Conservation (phyloP, 1,140 invertebrate species). For the Diachasma alloeum region DNA sequence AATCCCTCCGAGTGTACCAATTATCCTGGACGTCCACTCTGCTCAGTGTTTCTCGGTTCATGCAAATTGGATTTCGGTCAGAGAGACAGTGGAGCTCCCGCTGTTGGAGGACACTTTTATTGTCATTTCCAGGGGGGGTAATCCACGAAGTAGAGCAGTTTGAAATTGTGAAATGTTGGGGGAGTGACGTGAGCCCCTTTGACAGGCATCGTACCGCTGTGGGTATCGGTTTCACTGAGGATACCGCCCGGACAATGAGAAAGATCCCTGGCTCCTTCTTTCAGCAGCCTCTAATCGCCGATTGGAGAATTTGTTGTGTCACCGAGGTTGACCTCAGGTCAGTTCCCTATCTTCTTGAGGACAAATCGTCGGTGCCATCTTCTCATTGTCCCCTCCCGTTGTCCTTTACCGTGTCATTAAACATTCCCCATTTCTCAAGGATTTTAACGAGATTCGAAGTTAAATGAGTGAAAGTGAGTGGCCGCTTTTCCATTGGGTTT, state of each 20-base stretch:
- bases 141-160: neutral
- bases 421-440: neutral
- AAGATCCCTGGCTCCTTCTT: constrained; percentile 16
- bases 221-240: constrained; percentile 30
- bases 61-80: constrained; percentile 60
- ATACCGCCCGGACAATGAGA: constrained; percentile 25
- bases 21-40: constrained; percentile 47
- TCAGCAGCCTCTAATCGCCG: constrained; percentile 17
- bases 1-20: constrained; percentile 59
- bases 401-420: neutral
- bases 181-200: neutral
- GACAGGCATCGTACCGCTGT: constrained; percentile 4
- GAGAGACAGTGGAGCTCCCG: neutral
- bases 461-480: neutral
- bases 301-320: neutral
- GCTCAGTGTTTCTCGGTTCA: constrained; percentile 52
- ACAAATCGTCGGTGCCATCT: neutral
- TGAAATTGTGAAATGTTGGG: neutral
- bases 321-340: neutral
- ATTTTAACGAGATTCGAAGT: neutral
- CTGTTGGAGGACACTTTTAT: neutral
- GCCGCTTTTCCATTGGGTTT: neutral
- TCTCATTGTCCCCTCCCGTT: neutral
- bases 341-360: neutral
- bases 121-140: neutral